Base-by-base conservation (phyloP, 2,888 invertebrate genomes). In the Eupithecia centaureata region DNA sequence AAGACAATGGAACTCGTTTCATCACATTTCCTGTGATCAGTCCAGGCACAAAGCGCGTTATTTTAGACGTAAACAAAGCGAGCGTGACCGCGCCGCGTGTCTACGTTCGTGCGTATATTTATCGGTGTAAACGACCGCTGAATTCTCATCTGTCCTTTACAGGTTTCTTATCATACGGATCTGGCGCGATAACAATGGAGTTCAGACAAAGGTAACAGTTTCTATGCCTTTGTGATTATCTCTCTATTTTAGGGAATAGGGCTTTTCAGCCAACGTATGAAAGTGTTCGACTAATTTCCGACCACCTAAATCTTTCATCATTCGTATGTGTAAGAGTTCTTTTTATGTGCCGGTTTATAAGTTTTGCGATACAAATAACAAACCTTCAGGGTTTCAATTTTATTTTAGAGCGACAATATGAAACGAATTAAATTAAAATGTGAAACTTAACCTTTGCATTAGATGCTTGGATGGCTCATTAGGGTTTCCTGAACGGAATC, bases 31-130 rank as follows among this genome's bases (percentile, higher is more conserved):
- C 60, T 52, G 65, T 28, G 47, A 62, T 63, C 69, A 22, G 58
- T 63, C 51, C 65, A 33, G 63, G 33, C 69, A 79, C 76, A 82
- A 80, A 79, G 76, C 71, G 35, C 71, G 77, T 76, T 79, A 81
- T 81, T 82, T 82, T 62, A 68, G 73, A 30, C 51, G 74, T 77
- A 75, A 77, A 77, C 74, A 75, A 76, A 75, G 76, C 75, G 58
- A 58, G 70, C 68, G 73, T 75, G 76, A 73, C 71, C 72, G 63
- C 65, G 69, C 58, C 35, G 30, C 65, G 62, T 18, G 54, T 12
- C 22, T 47, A 47, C 47, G 47, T 47, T 10, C 47, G 47, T 47
- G 47, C 62, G 65, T 67, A 67, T 70, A 62, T 67, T 62, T 62
- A 70, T 65, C 62, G 56, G 67, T 63, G 67, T 57, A 63, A 64